These are phyloP conservation scores for Cordylochernes scorpioides DNA, from an alignment of 2,888 invertebrate species.

Conservation along the genomic window DNA sequence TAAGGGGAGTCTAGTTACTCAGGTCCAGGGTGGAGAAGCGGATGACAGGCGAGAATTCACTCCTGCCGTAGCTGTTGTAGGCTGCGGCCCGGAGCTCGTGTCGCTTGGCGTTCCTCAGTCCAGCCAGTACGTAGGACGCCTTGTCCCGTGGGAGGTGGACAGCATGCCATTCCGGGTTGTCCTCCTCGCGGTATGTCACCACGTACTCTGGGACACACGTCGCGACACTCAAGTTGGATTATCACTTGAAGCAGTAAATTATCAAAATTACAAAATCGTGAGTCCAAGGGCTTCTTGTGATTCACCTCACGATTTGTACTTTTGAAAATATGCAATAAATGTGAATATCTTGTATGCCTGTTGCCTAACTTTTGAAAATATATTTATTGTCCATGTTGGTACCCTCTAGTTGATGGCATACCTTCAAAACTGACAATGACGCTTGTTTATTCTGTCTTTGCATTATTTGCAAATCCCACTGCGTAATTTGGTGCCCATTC, in stretches of 20 bases:
- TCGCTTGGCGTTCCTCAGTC: constrained; percentile 14
- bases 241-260: no score
- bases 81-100: constrained; percentile 20
- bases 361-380: background rate
- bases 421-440: no score
- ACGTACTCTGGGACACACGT: constrained; percentile 8
- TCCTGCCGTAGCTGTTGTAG: constrained; percentile 19
- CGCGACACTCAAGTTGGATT: no score
- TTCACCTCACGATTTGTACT: no score
- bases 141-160: constrained; percentile 8
- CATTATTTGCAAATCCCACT: no score
- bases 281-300: no score
- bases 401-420: no score
- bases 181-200: constrained; percentile 9
- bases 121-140: constrained; percentile 6
- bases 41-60: constrained; percentile 18
- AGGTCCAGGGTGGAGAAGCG: constrained; percentile 20
- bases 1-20: background rate
- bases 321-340: background rate
- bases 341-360: background rate
- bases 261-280: no score
- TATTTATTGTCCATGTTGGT: no score
- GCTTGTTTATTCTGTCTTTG: no score
- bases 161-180: constrained; percentile 8
- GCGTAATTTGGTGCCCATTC: no score